Base-by-base conservation (phyloP, 1,140 invertebrate genomes). In the Pachypsylla venusta region DNA sequence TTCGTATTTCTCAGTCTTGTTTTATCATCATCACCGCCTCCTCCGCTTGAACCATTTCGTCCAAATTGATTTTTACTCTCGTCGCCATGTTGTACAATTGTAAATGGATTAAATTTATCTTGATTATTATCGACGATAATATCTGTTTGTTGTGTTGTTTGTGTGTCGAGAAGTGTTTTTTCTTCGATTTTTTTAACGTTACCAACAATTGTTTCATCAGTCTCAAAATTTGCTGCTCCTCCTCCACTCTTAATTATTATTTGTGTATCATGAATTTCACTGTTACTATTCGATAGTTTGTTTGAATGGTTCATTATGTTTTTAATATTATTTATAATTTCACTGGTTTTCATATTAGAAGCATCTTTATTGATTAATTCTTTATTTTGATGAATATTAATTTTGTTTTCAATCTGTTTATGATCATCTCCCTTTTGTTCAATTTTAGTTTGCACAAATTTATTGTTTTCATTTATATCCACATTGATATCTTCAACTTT, bases 1-100 rank as follows among this genome's bases (percentile, higher is more conserved):
- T 63, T 63, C 53, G 62, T 63, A 4, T 60, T 24, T 28, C 60
- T 27, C 10, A 59, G 48, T 24, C 54, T 53, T 35, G n/a, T 57
- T 20, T 57, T 30, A 14, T 57, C 55, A 20, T 57, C 16, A 25
- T 12, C 10, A 20, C 10, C 26, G 14, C 3, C 20, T 7, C 13
- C 16, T 53, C 20, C 53, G 13, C 53, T 39, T 53, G 28, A 20
- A 19, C 25, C 30, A 53, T 25, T 27, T 30, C 40, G 57, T 48
- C 30, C 54, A 56, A 56, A 28, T 56, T 56, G 25, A 28, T 56
- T 56, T 2, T 12, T 56, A 12, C 30, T 28, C 54, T 56, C 54
- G 25, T 56, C 54, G 53, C 2, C 4, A 3, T 27, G 54, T 25
- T 56, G 27, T 56, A 28, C 20, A 14, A n/a, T n/a, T n/a, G n/a